phyloP scores from a whole-genome alignment of 2,888 invertebrate genomes.

The Dascillus cervinus region DNA sequence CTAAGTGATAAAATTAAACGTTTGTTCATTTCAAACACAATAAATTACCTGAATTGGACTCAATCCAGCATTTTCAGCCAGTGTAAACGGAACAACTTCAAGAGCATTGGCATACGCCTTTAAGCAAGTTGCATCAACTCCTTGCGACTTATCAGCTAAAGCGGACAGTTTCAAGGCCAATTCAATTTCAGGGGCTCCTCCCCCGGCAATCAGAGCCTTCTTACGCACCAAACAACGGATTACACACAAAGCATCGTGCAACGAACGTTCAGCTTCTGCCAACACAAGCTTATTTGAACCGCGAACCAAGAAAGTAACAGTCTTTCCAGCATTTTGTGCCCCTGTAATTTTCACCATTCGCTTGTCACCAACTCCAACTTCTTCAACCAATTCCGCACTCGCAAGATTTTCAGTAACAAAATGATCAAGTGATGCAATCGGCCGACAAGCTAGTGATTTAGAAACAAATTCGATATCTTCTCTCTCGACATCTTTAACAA shows the following conservation, averaged over 20 bases:
- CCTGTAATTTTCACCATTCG: slow-evolving; percentile 74
- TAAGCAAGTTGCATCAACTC: slow-evolving; percentile 92
- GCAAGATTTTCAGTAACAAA: slow-evolving; percentile 89
- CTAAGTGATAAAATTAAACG: slow-evolving; percentile 18
- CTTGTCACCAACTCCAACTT: slow-evolving; percentile 78
- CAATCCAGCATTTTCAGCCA: slow-evolving; percentile 75
- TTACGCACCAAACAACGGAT: slow-evolving; percentile 95
- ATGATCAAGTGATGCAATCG: slow-evolving; percentile 97
- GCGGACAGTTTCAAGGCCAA: slow-evolving; percentile 77
- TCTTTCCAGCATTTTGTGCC: slow-evolving; percentile 74
- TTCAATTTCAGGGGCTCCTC: slow-evolving; percentile 97
- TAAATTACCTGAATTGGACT: slow-evolving; percentile 39
- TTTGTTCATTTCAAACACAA: background rate
- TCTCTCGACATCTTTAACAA: slow-evolving; percentile 94
- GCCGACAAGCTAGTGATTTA: slow-evolving; percentile 88
- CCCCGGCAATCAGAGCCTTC: slow-evolving; percentile 86
- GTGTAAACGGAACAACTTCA: slow-evolving; percentile 85
- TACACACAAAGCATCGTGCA: slow-evolving; percentile 82
- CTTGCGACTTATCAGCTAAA: slow-evolving; percentile 74
- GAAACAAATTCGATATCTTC: slow-evolving; percentile 98
- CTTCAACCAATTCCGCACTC: slow-evolving; percentile 89
- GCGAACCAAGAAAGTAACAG: slow-evolving; percentile 87
- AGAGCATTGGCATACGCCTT: slow-evolving; percentile 93
- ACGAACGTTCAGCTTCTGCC: slow-evolving; percentile 72
- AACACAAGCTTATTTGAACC: slow-evolving; percentile 78